phyloP scores from a whole-genome alignment of 2,888 invertebrate genomes.

The Operophtera brumata region DNA sequence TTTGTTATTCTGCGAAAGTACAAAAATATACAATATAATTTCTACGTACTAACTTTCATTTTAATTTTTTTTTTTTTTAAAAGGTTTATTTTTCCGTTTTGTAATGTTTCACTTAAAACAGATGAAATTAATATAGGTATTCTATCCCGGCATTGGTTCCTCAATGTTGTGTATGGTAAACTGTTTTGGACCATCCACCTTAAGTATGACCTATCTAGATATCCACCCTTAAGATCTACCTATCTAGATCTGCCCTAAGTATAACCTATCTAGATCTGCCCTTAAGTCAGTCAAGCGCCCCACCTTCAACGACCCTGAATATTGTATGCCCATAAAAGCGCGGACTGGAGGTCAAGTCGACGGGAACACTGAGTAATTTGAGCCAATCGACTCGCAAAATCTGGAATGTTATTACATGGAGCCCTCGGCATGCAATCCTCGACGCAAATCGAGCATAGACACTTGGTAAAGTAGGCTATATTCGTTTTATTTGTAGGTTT shows the following conservation, averaged over 20 bases:
- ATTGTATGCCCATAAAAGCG: conserved; percentile 27
- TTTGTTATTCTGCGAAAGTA: background rate
- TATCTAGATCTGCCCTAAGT: background rate
- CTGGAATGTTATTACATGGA: conserved; percentile 29
- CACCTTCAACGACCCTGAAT: conserved; percentile 18
- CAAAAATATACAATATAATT: no score
- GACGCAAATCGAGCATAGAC: conserved; percentile 7
- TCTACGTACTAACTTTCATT: no score
- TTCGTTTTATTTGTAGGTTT: conserved; percentile 1
- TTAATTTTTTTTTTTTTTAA: no score
- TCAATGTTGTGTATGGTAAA: no score
- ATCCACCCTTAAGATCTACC: no score
- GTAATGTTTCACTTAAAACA: no score
- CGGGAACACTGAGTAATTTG: conserved; percentile 24
- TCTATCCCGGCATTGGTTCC: no score
- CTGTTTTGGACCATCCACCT: no score
- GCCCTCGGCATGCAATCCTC: conserved; percentile 18
- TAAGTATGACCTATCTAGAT: no score
- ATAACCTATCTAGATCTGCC: no score
- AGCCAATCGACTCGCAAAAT: conserved; percentile 28
- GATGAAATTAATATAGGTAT: no score
- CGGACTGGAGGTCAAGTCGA: conserved; percentile 22
- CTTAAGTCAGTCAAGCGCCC: conserved; percentile 13
- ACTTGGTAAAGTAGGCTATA: conserved; percentile 9
- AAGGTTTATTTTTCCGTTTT: no score